Evolutionary conservation across 2,113 vertebrate genomes (phyloP).

Genomic region (Emydocephalus ijimae): DNA sequence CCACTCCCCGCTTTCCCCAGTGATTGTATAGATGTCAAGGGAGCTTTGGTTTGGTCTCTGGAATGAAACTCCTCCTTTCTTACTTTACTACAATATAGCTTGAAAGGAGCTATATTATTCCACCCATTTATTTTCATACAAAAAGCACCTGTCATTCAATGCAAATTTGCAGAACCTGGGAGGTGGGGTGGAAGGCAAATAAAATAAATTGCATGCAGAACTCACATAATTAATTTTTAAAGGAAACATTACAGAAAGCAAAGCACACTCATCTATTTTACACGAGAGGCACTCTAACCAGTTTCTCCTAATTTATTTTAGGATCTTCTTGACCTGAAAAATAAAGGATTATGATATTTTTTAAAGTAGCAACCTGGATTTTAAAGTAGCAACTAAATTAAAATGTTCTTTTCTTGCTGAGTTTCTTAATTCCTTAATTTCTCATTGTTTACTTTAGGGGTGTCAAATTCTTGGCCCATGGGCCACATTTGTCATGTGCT

Average conservation of each 20-base stretch:
- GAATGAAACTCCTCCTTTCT: slow-evolving; percentile 45
- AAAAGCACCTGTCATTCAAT: slow-evolving; percentile 57
- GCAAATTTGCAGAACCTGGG: slow-evolving; percentile 49
- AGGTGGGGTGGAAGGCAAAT: neutral
- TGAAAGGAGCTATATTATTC: slow-evolving; percentile 47
- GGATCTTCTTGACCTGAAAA: slow-evolving; percentile 37
- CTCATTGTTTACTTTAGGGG: neutral
- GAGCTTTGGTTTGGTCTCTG: slow-evolving; percentile 52
- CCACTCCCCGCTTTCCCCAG: neutral
- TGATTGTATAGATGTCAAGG: neutral
- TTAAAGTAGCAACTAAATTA: slow-evolving; percentile 39
- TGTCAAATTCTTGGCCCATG: too few species aligned
- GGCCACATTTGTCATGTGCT: too few species aligned
- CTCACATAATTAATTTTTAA: slow-evolving; percentile 60
- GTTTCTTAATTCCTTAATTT: slow-evolving; percentile 55
- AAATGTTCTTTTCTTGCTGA: slow-evolving; percentile 1
- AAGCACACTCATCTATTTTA: slow-evolving; percentile 53
- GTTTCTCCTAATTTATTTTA: slow-evolving; percentile 46
- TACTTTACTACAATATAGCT: slow-evolving; percentile 36
- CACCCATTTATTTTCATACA: slow-evolving; percentile 43
- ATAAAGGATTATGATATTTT: slow-evolving; percentile 34
- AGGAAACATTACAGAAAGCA: slow-evolving; percentile 42
- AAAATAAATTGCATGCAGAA: slow-evolving; percentile 49
- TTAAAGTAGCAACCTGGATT: slow-evolving; percentile 25
- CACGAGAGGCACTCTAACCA: slow-evolving; percentile 34